Evolutionary conservation across 2,113 vertebrate species (phyloP).

Genomic region (Polyodon spathula): DNA sequence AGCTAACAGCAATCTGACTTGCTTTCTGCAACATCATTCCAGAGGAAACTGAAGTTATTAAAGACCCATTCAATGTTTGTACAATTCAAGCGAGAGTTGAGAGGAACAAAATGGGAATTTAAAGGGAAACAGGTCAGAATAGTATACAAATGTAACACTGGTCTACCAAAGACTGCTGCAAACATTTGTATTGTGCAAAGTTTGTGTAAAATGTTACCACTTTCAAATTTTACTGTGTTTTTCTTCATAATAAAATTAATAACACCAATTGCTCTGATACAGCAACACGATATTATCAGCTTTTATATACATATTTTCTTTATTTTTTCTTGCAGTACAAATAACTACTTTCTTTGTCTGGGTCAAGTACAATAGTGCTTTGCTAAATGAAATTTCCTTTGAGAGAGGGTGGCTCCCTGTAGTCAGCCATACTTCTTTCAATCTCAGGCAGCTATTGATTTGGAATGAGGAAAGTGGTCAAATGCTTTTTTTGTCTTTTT

Average conservation of each 20-base stretch:
- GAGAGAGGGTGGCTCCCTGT: slow-evolving; percentile 17
- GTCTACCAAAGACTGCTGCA: no score
- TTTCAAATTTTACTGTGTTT: background rate
- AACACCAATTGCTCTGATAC: slow-evolving; percentile 6
- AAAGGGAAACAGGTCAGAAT: no score
- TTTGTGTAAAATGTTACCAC: background rate
- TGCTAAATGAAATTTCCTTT: slow-evolving; percentile 19
- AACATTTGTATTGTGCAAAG: background rate
- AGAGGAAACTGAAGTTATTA: no score
- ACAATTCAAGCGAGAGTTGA: no score
- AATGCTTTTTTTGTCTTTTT: slow-evolving; percentile 42
- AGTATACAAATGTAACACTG: no score
- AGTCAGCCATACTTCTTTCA: slow-evolving; percentile 18
- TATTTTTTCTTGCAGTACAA: background rate
- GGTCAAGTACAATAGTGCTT: slow-evolving; percentile 21
- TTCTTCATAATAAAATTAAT: background rate
- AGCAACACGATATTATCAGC: slow-evolving; percentile 9
- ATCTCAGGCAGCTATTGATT: slow-evolving; percentile 38
- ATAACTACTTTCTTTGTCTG: slow-evolving; percentile 10
- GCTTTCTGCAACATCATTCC: no score
- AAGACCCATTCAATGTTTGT: no score
- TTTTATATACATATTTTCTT: slow-evolving; percentile 14
- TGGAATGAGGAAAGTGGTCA: slow-evolving; percentile 36
- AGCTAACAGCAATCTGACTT: no score
- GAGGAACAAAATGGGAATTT: no score